Conservation (phyloP, 2,888 invertebrate genomes). For the Aromia moschata region DNA sequence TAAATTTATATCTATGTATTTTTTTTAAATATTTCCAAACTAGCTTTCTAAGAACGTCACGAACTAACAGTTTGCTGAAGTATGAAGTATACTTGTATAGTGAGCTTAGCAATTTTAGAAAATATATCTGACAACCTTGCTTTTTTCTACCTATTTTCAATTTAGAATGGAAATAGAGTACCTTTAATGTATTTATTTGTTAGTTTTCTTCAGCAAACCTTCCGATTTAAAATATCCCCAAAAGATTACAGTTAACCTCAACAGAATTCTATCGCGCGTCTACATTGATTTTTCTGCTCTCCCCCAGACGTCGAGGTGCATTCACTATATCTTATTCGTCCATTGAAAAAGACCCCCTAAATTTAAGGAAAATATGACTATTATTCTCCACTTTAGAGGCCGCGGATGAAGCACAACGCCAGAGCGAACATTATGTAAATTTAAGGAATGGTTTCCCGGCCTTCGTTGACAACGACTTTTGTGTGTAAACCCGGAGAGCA, state of each 20-base stretch:
- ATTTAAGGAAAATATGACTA: conserved; percentile 28
- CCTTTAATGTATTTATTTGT: not conserved
- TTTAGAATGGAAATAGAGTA: too few species aligned
- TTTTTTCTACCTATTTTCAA: too few species aligned
- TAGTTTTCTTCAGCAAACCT: not conserved
- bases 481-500: conserved; percentile 23
- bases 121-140: too few species aligned
- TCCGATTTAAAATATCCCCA: too few species aligned
- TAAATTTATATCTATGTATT: too few species aligned
- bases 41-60: too few species aligned
- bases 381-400: conserved; percentile 30
- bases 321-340: conserved; percentile 8
- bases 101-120: too few species aligned
- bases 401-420: conserved; percentile 23
- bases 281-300: not conserved
- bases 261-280: too few species aligned
- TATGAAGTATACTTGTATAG: too few species aligned
- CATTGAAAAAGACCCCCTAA: conserved; percentile 21
- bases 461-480: conserved; percentile 24
- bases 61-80: too few species aligned
- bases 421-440: conserved; percentile 31
- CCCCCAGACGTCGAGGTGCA: not conserved
- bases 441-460: conserved; percentile 22
- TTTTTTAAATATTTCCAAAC: too few species aligned
- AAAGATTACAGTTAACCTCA: too few species aligned